A percentile compares a stretch with the other conserved stretches of the same genome.
Conservation (phyloP, 2,797 vertebrate species). For the Esox lucius region DNA sequence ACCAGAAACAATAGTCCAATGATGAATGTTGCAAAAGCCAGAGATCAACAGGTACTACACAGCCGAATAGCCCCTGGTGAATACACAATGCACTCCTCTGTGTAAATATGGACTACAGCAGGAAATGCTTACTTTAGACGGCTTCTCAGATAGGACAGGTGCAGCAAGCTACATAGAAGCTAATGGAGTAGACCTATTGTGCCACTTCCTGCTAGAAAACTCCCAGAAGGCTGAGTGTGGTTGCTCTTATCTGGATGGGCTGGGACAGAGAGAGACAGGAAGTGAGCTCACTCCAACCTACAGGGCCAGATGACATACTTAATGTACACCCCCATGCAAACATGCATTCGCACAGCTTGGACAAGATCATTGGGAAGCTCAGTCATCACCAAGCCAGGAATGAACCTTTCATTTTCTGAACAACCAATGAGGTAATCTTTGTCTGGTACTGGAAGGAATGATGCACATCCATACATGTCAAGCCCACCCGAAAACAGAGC, state of each 20-base stretch:
- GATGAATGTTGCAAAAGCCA: conserved; percentile 51
- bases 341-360: conserved; percentile 3
- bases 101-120: conserved; percentile 35
- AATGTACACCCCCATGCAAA: conserved; percentile 5
- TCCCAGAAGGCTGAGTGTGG: conserved; percentile 45
- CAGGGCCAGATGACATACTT: conserved; percentile 49
- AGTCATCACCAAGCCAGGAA: neutral
- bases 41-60: conserved; percentile 36
- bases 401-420: conserved; percentile 34
- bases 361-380: conserved; percentile 17
- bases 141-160: conserved; percentile 46
- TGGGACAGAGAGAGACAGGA: conserved; percentile 62
- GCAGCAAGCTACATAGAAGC: conserved; percentile 26
- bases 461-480: neutral
- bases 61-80: conserved; percentile 19
- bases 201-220: conserved; percentile 68
- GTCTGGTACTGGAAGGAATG: neutral
- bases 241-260: conserved; percentile 62
- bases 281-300: conserved; percentile 66
- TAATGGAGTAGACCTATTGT: conserved; percentile 63
- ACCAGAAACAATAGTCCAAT: conserved; percentile 32
- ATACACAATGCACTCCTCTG: conserved; percentile 29
- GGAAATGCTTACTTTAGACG: conserved; percentile 61
- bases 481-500: neutral
- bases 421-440: conserved; percentile 51